phyloP scores from a whole-genome alignment of 2,113 vertebrate species.

The Capreolus pygargus region DNA sequence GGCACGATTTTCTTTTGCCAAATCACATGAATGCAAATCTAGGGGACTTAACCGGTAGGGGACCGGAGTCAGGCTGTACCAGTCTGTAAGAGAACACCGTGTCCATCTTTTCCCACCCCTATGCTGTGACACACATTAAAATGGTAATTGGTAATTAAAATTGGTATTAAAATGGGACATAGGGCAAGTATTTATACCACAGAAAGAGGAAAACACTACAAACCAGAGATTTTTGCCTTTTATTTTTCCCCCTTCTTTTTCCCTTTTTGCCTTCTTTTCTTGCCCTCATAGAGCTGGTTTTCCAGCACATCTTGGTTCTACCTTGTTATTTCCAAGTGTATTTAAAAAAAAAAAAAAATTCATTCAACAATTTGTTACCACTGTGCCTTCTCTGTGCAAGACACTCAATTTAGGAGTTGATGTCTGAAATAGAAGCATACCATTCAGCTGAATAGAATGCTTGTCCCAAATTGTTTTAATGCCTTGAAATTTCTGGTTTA shows the following conservation, averaged over 20 bases:
- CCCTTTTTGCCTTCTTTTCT: neutral
- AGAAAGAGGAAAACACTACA: neutral
- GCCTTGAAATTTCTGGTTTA: constrained; percentile 47
- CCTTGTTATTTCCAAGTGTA: neutral
- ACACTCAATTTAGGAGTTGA: neutral
- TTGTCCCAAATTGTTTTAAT: constrained; percentile 51
- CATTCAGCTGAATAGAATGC: neutral
- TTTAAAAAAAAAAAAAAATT: neutral
- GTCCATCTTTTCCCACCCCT: neutral
- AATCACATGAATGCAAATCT: neutral
- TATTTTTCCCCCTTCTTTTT: neutral
- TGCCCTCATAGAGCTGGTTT: neutral
- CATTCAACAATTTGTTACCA: neutral
- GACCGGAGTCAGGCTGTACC: neutral
- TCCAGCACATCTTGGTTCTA: neutral
- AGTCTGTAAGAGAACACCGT: neutral
- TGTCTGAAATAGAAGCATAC: constrained; percentile 6
- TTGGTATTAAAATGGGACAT: neutral
- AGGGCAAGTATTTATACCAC: neutral
- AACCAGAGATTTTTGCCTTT: neutral
- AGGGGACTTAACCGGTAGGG: rapidly evolving
- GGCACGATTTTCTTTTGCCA: neutral
- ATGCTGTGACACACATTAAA: neutral
- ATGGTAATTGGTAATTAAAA: neutral
- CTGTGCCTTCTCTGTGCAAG: neutral